Conservation (phyloP, 2,113 vertebrate genomes). For the Ginglymostoma cirratum region DNA sequence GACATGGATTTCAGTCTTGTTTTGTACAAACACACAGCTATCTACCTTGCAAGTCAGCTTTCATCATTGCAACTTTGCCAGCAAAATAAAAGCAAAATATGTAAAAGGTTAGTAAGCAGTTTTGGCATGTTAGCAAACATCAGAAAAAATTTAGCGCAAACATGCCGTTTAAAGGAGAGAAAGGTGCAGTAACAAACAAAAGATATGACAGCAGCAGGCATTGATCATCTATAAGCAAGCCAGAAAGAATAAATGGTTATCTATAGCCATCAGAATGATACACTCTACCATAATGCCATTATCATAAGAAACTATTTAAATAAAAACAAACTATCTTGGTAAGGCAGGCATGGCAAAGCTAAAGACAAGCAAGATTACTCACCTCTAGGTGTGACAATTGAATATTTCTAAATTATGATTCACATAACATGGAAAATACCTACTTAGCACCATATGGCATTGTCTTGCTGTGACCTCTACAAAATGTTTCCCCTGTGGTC, state of each 20-base stretch:
- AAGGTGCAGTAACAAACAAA: conserved; percentile 63
- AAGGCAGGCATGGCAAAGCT: not conserved
- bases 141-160: conserved; percentile 53
- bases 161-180: conserved; percentile 64
- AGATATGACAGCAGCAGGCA: conserved; percentile 59
- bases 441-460: not conserved
- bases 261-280: conserved; percentile 17
- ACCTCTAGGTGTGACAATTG: not conserved
- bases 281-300: not conserved
- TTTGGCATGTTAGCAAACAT: conserved; percentile 71
- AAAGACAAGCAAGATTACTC: not conserved
- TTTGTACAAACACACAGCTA: conserved; percentile 74
- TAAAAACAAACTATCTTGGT: not conserved
- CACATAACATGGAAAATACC: not conserved
- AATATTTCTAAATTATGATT: not conserved
- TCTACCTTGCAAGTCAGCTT: conserved; percentile 99
- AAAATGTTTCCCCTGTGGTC: not conserved
- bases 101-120: conserved; percentile 91
- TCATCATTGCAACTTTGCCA: conserved; percentile 98
- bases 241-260: conserved; percentile 63
- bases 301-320: not conserved
- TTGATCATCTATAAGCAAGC: conserved; percentile 59
- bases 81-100: conserved; percentile 90
- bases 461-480: not conserved
- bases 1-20: conserved; percentile 70